A percentile compares a stretch with the other conserved stretches of the same genome.
phyloP scores from a whole-genome alignment of 2,113 vertebrate species.

The Hiodon tergisus region DNA sequence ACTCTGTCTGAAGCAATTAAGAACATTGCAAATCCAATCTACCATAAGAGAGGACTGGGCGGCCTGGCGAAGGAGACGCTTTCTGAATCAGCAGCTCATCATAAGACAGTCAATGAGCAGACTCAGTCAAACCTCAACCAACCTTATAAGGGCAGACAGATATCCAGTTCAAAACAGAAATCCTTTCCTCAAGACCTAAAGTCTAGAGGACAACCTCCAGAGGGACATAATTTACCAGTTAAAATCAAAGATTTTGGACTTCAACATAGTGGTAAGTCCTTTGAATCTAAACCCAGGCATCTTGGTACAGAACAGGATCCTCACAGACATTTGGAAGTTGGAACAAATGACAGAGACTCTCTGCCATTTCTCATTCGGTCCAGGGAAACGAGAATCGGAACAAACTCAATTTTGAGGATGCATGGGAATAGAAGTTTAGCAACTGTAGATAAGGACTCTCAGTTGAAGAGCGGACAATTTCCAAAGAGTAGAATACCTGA shows the following conservation, averaged over 20 bases:
- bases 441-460: conserved; percentile 24
- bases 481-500: conserved; percentile 16
- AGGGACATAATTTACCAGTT: conserved; percentile 4
- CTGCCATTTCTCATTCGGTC: conserved; percentile 13
- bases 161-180: background rate
- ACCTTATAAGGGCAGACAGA: background rate
- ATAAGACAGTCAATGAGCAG: conserved; percentile 40
- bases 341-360: conserved; percentile 27
- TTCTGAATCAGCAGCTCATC: conserved; percentile 21
- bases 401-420: conserved; percentile 25
- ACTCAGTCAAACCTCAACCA: conserved; percentile 1
- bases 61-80: conserved; percentile 14
- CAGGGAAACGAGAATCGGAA: conserved; percentile 16
- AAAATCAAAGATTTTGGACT: conserved; percentile 36
- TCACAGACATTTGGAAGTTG: conserved; percentile 25
- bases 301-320: background rate
- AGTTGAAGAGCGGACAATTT: conserved; percentile 26
- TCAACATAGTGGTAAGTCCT: conserved; percentile 37
- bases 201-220: conserved; percentile 2
- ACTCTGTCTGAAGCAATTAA: conserved; percentile 41
- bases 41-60: conserved; percentile 27
- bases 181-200: background rate
- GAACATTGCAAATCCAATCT: conserved; percentile 46
- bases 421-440: conserved; percentile 25
- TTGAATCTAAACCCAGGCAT: conserved; percentile 29